These are phyloP conservation scores for Pseudochaenichthys georgianus DNA, from an alignment of 2,797 vertebrate species.

Conservation along the genomic window DNA sequence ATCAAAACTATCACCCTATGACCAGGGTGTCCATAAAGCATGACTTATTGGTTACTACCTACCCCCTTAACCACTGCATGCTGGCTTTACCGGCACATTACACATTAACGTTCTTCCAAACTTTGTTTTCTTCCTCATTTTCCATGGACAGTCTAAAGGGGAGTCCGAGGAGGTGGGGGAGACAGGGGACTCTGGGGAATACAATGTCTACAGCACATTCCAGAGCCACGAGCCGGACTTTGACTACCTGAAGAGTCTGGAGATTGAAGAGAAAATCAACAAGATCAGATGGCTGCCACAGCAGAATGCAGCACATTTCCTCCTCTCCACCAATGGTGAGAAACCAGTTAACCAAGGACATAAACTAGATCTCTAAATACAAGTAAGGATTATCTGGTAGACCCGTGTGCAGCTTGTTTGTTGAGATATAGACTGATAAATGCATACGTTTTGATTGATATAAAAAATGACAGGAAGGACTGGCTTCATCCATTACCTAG, in stretches of 20 bases:
- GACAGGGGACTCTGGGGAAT: conserved; percentile 93
- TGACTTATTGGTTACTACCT: neutral
- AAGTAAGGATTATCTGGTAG: neutral
- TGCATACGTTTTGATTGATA: neutral
- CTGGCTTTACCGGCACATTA: neutral
- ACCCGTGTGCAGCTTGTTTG: neutral
- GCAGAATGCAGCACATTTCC: conserved; percentile 96
- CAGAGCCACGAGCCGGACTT: conserved; percentile 99
- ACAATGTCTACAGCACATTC: conserved; percentile 99
- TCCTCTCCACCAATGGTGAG: conserved; percentile 97
- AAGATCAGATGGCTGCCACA: conserved; percentile 98
- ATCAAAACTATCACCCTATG: neutral
- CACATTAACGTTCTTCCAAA: conserved; percentile 6
- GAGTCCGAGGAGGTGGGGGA: conserved; percentile 88
- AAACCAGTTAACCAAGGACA: conserved; percentile 4
- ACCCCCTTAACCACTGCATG: neutral
- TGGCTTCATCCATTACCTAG: conserved; percentile 1
- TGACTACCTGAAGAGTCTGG: conserved; percentile 98
- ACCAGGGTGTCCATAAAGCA: neutral
- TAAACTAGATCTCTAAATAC: neutral
- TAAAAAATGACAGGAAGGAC: neutral
- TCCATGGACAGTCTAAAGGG: conserved; percentile 88
- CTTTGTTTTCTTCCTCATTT: conserved; percentile 9
- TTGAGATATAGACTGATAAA: neutral
- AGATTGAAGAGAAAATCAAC: conserved; percentile 99